Conservation (phyloP, 2,888 invertebrate species). For the Physocephala rufipes region DNA sequence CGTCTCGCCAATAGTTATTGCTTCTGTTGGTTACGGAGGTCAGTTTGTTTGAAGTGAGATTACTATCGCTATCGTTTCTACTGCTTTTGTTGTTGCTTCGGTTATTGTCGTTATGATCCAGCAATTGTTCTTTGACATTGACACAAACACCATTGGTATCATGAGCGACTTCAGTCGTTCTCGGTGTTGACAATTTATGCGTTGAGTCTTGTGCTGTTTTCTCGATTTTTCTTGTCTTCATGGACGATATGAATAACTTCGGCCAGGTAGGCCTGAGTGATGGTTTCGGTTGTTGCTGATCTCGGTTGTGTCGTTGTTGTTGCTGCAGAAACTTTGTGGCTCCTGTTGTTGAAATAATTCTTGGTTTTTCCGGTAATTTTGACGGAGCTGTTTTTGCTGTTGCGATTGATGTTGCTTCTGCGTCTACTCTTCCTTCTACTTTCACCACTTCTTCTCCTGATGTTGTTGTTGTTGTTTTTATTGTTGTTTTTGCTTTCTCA, state of each 20-base stretch:
- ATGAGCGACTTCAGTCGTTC: not conserved
- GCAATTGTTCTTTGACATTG: conserved; percentile 18
- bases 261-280: conserved; percentile 41
- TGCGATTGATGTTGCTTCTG: conserved; percentile 16
- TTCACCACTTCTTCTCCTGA: not conserved
- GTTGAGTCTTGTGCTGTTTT: not conserved
- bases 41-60: not conserved
- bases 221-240: too few species aligned
- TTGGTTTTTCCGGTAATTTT: conserved; percentile 26
- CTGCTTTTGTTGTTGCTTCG: conserved; percentile 35
- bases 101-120: conserved; percentile 40
- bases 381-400: not conserved
- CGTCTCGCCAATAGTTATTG: not conserved
- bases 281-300: conserved; percentile 27
- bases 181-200: conserved; percentile 30
- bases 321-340: conserved; percentile 50
- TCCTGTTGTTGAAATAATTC: conserved; percentile 15
- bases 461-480: not conserved
- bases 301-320: not conserved
- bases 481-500: not conserved
- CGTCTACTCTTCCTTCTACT: not conserved
- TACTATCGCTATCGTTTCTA: conserved; percentile 40
- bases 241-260: not conserved
- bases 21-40: not conserved
- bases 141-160: conserved; percentile 40